Percentiles rank a stretch among this genome's conserved stretches.
Conservation (phyloP, 2,797 vertebrate species). For the Gymnodraco acuticeps region DNA sequence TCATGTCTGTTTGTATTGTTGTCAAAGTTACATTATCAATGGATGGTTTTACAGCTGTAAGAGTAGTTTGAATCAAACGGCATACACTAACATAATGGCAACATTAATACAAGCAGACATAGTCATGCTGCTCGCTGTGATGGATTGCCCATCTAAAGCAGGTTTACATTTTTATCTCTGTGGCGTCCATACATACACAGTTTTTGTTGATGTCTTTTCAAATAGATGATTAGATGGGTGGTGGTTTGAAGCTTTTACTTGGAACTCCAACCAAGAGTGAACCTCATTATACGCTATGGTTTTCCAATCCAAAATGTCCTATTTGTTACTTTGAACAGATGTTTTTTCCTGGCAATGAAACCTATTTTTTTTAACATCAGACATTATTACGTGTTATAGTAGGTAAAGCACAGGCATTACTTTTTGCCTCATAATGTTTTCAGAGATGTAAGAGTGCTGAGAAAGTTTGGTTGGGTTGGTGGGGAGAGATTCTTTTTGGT, state of each 20-base stretch:
- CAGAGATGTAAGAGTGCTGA: no score
- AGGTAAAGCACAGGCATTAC: neutral
- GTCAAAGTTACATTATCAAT: slow-evolving; percentile 34
- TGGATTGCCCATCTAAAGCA: slow-evolving; percentile 26
- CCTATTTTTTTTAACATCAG: neutral
- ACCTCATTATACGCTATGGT: neutral
- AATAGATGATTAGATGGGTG: slow-evolving; percentile 8
- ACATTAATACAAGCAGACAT: slow-evolving; percentile 23
- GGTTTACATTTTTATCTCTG: slow-evolving; percentile 28
- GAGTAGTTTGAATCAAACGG: slow-evolving; percentile 18
- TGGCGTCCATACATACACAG: slow-evolving; percentile 25
- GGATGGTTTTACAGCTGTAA: slow-evolving; percentile 16
- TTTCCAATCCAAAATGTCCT: slow-evolving; percentile 14
- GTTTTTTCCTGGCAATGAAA: slow-evolving; percentile 13
- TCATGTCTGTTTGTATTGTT: slow-evolving; percentile 38
- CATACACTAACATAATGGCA: slow-evolving; percentile 12
- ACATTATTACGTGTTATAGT: neutral
- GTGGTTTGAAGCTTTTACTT: slow-evolving; percentile 19
- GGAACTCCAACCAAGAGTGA: slow-evolving; percentile 17
- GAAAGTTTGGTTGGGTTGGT: no score
- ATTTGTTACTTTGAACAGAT: slow-evolving; percentile 20
- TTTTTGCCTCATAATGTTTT: neutral
- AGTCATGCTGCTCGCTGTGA: slow-evolving; percentile 18
- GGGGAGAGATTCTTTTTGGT: no score
- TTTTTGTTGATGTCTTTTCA: slow-evolving; percentile 18